phyloP scores from a whole-genome alignment of 2,113 vertebrate genomes.

The Urocolius indicus region DNA sequence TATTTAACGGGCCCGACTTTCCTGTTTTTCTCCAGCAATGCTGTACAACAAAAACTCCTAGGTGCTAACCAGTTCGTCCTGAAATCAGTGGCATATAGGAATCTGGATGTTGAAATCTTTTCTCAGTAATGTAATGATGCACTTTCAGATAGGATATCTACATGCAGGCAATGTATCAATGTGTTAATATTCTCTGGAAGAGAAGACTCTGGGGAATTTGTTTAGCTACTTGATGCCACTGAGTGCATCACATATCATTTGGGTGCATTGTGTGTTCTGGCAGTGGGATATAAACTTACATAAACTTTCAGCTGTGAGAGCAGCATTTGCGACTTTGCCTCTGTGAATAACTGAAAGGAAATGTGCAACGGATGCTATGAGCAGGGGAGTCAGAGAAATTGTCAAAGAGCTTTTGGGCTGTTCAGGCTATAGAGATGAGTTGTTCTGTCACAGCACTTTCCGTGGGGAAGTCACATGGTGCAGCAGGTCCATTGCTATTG shows the following conservation, averaged over 20 bases:
- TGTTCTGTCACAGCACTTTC: background rate
- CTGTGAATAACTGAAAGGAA: background rate
- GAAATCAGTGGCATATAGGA: background rate
- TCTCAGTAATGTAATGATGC: background rate
- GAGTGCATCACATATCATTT: background rate
- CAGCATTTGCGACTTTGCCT: background rate
- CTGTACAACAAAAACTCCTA: background rate
- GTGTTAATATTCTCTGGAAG: constrained; percentile 2
- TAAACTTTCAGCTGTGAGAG: background rate
- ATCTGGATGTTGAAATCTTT: background rate
- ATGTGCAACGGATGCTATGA: background rate
- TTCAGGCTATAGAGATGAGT: background rate
- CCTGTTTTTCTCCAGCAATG: background rate
- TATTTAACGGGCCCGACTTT: background rate
- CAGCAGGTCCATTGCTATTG: background rate
- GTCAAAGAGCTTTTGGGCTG: background rate
- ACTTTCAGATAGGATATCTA: background rate
- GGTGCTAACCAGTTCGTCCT: background rate
- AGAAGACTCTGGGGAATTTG: background rate
- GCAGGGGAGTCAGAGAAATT: background rate
- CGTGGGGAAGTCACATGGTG: background rate
- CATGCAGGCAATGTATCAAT: background rate
- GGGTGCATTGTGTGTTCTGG: background rate
- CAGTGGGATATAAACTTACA: background rate
- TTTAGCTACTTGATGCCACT: background rate